Conservation (phyloP, 2,797 vertebrate species). For the Huso huso region DNA sequence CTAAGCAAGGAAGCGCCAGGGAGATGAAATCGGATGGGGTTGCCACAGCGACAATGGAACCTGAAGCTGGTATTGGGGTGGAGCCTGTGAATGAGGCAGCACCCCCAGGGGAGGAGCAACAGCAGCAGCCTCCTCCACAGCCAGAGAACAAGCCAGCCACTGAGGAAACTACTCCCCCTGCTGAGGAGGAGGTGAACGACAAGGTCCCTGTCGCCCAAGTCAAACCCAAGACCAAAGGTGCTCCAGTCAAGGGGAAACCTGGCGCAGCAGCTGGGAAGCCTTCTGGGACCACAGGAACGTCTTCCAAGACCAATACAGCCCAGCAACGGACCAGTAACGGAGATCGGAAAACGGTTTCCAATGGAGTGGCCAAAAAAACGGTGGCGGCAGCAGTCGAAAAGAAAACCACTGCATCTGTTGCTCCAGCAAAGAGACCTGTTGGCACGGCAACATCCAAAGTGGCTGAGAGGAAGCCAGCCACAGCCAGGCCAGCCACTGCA, state of each 20-base stretch:
- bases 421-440: constrained; percentile 42
- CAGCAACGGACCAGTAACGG: constrained; percentile 55
- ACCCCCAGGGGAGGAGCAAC: constrained; percentile 36
- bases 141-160: constrained; percentile 31
- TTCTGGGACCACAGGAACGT: constrained; percentile 19
- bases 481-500: constrained; percentile 27
- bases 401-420: constrained; percentile 21
- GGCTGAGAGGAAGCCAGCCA: constrained; percentile 49
- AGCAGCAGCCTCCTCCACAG: constrained; percentile 33
- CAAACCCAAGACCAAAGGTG: constrained; percentile 52
- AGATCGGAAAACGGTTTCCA: constrained; percentile 52
- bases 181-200: constrained; percentile 42
- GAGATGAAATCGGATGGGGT: constrained; percentile 73
- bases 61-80: constrained; percentile 36
- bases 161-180: constrained; percentile 30
- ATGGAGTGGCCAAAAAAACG: constrained; percentile 40
- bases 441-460: constrained; percentile 36
- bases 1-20: constrained; percentile 11
- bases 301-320: constrained; percentile 38
- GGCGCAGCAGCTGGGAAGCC: constrained; percentile 35
- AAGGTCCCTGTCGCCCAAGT: constrained; percentile 50
- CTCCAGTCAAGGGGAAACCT: constrained; percentile 47
- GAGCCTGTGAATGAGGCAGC: constrained; percentile 43
- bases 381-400: constrained; percentile 44
- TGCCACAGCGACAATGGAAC: constrained; percentile 53